Conservation (phyloP, 2,797 vertebrate species). For the Myotis planiceps region DNA sequence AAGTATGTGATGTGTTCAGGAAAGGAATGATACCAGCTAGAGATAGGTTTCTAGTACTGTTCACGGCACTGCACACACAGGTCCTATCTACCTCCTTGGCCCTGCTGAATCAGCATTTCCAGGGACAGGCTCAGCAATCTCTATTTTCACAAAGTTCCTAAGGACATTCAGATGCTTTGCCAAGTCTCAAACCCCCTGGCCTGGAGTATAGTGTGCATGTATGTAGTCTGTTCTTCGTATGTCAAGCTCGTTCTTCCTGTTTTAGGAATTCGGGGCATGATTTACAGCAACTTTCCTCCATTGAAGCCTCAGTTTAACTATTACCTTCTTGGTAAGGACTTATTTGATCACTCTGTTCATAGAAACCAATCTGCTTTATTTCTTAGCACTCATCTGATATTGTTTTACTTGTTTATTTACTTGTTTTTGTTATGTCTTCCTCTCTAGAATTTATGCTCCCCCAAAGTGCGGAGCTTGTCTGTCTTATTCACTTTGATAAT, state of each 20-base stretch:
- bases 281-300: not conserved
- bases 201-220: not conserved
- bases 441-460: not conserved
- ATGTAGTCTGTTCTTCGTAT: not conserved
- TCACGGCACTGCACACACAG: not conserved
- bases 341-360: not conserved
- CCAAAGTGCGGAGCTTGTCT: not conserved
- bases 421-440: not conserved
- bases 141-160: not conserved
- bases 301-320: not conserved
- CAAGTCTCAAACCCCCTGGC: not conserved
- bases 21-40: not conserved
- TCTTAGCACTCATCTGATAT: not conserved
- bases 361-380: not conserved
- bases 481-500: not conserved
- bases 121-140: not conserved
- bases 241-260: not conserved
- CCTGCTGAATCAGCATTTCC: not conserved
- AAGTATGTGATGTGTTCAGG: not conserved
- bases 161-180: not conserved
- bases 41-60: not conserved
- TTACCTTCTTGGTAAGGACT: not conserved
- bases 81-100: not conserved
- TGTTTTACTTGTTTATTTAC: not conserved
- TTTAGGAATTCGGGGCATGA: not conserved